phyloP scores from a whole-genome alignment of 2,888 invertebrate genomes.

The Saturnia pavonia region DNA sequence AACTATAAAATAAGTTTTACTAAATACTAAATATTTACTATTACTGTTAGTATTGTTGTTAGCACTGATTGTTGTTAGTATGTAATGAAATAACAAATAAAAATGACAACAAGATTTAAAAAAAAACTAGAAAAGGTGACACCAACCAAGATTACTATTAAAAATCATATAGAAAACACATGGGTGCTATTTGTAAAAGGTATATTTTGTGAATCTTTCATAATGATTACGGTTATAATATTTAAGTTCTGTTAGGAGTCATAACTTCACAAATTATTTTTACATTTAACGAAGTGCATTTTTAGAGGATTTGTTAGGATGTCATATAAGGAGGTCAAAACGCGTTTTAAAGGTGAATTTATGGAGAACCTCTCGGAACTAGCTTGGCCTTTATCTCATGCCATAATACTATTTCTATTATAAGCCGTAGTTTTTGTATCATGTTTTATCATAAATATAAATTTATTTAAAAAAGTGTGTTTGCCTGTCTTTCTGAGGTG shows the following conservation, averaged over 20 bases:
- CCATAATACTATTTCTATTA: background rate
- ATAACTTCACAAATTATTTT: background rate
- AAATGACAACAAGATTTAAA: constrained; percentile 81
- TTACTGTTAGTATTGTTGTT: too few species aligned
- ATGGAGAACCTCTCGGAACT: too few species aligned
- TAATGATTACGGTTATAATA: background rate
- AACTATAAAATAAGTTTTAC: background rate
- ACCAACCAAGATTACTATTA: constrained; percentile 59
- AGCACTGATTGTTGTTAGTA: too few species aligned
- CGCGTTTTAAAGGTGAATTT: too few species aligned
- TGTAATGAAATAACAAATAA: background rate
- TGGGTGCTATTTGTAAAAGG: constrained; percentile 87
- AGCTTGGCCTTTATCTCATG: too few species aligned
- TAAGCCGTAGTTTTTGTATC: too few species aligned
- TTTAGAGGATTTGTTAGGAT: too few species aligned
- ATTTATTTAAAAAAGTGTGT: background rate
- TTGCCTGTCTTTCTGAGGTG: too few species aligned
- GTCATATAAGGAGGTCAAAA: background rate
- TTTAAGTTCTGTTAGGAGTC: too few species aligned
- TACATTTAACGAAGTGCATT: background rate
- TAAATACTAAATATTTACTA: too few species aligned
- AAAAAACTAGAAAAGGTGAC: constrained; percentile 77
- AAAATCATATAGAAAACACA: constrained; percentile 84
- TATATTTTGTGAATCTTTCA: constrained; percentile 40
- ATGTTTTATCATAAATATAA: background rate